phyloP scores from a whole-genome alignment of 2,797 vertebrate species.

The Phoeniculus purpureus region DNA sequence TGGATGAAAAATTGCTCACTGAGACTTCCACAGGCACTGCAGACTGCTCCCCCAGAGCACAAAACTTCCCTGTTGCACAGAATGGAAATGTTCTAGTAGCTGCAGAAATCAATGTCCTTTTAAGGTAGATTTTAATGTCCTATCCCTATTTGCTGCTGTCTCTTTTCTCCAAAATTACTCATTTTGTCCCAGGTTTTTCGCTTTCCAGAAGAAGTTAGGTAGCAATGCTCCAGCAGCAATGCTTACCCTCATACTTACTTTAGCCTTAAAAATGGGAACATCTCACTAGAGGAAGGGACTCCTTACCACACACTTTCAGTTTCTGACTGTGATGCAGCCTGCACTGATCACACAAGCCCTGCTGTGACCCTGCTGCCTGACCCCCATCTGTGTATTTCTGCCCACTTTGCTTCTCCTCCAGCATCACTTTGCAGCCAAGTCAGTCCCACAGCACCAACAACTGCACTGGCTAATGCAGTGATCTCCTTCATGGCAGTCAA shows the following conservation, averaged over 20 bases:
- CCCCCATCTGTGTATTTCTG: neutral
- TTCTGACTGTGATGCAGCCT: neutral
- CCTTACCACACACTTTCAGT: neutral
- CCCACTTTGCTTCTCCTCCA: neutral
- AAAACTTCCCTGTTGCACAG: neutral
- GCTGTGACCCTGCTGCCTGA: neutral
- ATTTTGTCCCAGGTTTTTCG: neutral
- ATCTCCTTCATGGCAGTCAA: neutral
- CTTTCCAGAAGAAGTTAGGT: neutral
- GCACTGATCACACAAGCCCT: neutral
- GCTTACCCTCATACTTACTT: neutral
- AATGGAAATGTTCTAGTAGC: neutral
- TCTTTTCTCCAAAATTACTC: neutral
- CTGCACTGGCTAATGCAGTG: neutral
- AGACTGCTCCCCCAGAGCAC: neutral
- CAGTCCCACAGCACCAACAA: neutral
- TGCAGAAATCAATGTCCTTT: neutral
- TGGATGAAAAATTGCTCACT: neutral
- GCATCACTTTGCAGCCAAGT: neutral
- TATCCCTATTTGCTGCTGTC: neutral
- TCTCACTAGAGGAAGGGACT: neutral
- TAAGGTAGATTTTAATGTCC: neutral
- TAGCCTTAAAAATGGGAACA: neutral
- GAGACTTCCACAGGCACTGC: neutral
- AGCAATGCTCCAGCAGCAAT: neutral